A percentile compares a stretch with the other conserved stretches of the same genome.
These are phyloP conservation scores for Lepetodrilus schrolli DNA, from an alignment of 2,888 invertebrate species.

Conservation along the genomic window DNA sequence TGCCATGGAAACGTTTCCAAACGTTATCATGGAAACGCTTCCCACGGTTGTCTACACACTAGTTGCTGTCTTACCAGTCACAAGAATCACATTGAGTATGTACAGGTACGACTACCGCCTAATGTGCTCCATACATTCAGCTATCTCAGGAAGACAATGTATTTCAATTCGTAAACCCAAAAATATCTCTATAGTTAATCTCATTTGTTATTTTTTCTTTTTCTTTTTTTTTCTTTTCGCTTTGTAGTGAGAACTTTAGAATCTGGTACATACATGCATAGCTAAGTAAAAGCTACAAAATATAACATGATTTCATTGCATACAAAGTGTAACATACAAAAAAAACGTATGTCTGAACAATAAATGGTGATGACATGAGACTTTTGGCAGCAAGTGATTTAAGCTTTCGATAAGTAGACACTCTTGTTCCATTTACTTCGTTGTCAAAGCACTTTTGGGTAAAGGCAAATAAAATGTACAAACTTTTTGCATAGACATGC, in stretches of 20 bases:
- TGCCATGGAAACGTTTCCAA: too few species aligned
- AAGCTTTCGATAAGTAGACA: background rate
- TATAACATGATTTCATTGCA: constrained; percentile 14
- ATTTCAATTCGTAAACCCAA: background rate
- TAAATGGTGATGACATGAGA: background rate
- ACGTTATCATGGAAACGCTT: too few species aligned
- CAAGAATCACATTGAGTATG: background rate
- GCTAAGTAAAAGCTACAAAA: constrained; percentile 15
- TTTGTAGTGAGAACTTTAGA: background rate
- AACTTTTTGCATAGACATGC: constrained; percentile 18
- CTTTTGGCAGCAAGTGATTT: background rate
- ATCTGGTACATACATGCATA: constrained; percentile 12
- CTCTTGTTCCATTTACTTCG: background rate
- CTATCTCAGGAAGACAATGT: constrained; percentile 2
- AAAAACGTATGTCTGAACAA: background rate
- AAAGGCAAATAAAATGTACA: constrained; percentile 10
- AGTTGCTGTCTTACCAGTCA: constrained; percentile 11
- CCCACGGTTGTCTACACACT: too few species aligned
- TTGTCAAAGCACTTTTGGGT: background rate
- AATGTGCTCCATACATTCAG: constrained; percentile 1
- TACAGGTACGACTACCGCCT: background rate
- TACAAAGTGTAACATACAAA: background rate
- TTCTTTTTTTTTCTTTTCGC: background rate
- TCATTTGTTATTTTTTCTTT: background rate
- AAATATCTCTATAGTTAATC: constrained; percentile 17